Base-by-base conservation (phyloP, 2,113 vertebrate genomes). In the Chaetops frenatus region DNA sequence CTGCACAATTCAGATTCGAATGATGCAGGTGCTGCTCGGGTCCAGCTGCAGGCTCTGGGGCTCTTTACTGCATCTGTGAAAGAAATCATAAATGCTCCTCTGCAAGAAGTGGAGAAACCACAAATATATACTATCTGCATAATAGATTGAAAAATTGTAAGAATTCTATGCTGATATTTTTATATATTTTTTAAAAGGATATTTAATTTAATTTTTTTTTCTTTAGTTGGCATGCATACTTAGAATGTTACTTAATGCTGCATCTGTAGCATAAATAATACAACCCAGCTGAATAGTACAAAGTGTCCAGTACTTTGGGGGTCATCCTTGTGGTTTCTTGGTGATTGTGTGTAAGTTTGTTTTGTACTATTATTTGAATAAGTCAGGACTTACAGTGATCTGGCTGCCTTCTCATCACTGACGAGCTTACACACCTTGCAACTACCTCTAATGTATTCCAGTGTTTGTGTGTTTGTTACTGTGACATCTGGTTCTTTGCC, bases 401-500 rank as follows among this genome's bases (percentile, higher is more conserved):
- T 90, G 70, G 38, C 31, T 87, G 45, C 65, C 48, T 94, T 83
- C 72, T 95, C 29, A 78, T 78, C 91, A 53, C 69, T 67, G 83
- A 86, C 58, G 69, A 93, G 51, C 76, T 91, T 51, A 12, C 42
- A n/a, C 80, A 96, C 91, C 92, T 96, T 90, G 86, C 74, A 93
- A 77, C 76, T 86, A 83, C 88, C 60, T 91, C 61, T 95, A 72
- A 94, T 79, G n/a, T 54, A 79, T 94, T 94, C 81, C 77, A 95
- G 17, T 64, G 69, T 85, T 74, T 83, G 28, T 64, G 44, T 11
- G 5, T 79, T 91, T 92, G 67, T 83, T 88, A 44, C 92, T 47
- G 47, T 60, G 89, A 91, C 86, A 85, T 76, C 73, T 96, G 95
- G 91, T 91, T 81, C 81, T 61, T 72, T 95, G 95, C 89, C 96